Base-by-base conservation (phyloP, 2,888 invertebrate genomes). In the Drosophila hamatofila region DNA sequence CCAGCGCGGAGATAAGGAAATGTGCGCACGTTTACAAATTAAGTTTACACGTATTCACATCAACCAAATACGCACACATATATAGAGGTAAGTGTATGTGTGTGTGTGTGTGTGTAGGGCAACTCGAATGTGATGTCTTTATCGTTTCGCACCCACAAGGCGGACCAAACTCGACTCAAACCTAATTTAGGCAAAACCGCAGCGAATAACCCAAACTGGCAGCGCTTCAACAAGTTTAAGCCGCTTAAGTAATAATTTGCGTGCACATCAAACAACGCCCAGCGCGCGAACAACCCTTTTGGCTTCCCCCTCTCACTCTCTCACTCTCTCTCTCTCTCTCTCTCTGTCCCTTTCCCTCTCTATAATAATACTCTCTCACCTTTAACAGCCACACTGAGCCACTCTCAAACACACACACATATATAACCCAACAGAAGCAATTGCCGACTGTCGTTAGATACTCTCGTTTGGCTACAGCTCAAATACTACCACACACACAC, bases 241-340 rank as follows among this genome's bases (percentile, higher is more conserved):
- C 89, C 73, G 72, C 87, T 86, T 89, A 83, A 83, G 81, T 81
- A 73, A 86, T 85, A 83, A 89, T 86, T 89, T 89, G 87, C 83
- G 73, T 78, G 73, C 73, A 82, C 71, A 70, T 71, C 80, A 81
- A 74, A 78, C 67, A 64, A 44, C 54, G 55, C 54, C 55, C 68
- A 75, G 27, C 23, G 52, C 37, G 44, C 44, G 55, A 54, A 18
- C 46, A 30, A 57, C 44, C 46, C 42, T 16, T 21, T 37, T 46
- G 37, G 1, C 2, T 9, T 2, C 18, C 3, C 11, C 0, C 37
- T 7, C n/a, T 0, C 37, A 2, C 42, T 12, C 21, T 4, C n/a
- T 8, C 7, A 5, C 37, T 11, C 18, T 11, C 41, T 6, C 3
- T 9, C 8, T 7, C 21, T 5, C 51, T 8, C 7, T 3, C 33